These are phyloP conservation scores for Pentalonia nigronervosa DNA, from an alignment of 1,140 invertebrate genomes.

Conservation along the genomic window DNA sequence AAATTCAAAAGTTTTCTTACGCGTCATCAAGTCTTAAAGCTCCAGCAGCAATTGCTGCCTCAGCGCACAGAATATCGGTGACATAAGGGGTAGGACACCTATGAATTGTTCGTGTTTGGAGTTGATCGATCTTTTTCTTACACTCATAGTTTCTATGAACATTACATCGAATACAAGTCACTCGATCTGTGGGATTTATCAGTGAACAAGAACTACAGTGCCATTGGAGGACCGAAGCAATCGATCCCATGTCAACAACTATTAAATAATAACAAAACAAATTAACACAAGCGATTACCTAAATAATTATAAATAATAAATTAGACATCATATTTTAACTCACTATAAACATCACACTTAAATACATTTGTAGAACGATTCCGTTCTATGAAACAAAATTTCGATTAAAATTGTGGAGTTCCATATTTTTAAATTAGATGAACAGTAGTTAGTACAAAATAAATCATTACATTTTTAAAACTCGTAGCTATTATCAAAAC, in stretches of 20 bases:
- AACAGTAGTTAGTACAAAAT: conserved; percentile 10
- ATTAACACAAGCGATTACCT: neutral
- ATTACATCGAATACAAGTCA: conserved; percentile 82
- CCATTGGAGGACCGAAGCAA: conserved; percentile 89
- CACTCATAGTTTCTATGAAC: conserved; percentile 62
- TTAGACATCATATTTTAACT: neutral
- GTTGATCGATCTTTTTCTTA: conserved; percentile 60
- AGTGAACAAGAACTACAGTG: conserved; percentile 83
- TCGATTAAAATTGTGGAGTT: neutral
- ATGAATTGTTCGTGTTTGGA: conserved; percentile 32
- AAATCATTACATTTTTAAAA: conserved; percentile 30
- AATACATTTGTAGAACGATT: conserved; percentile 36
- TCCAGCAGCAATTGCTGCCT: conserved; percentile 27
- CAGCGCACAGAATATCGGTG: conserved; percentile 37
- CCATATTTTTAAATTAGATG: conserved; percentile 16
- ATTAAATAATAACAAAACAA: neutral
- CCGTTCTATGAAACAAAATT: neutral
- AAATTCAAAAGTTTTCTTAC: neutral
- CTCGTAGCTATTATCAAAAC: conserved; percentile 1
- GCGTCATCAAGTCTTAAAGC: conserved; percentile 37
- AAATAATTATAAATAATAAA: neutral
- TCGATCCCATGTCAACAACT: conserved; percentile 75
- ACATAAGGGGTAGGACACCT: conserved; percentile 31
- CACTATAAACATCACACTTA: conserved; percentile 35
- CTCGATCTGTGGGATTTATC: conserved; percentile 83